Evolutionary conservation across 2,888 invertebrate species (phyloP), one percentile per base, ranked within the genome.

Genomic region (Slavum lentiscoides): DNA sequence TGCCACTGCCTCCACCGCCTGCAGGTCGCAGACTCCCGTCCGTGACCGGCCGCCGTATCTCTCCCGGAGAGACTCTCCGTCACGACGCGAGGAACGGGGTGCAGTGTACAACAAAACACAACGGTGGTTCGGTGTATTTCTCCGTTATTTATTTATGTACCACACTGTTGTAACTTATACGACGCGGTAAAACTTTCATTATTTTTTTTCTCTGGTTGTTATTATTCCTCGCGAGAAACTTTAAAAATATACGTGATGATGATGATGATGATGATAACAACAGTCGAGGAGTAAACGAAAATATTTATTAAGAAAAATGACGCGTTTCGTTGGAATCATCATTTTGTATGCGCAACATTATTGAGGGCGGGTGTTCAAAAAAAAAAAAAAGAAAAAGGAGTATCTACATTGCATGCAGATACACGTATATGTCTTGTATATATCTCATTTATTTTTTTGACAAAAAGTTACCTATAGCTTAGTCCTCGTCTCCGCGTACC

Each of bases 221-320:
- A 49, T 49, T 49, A 30, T 23, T 43, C 13, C 30, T 30, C 30
- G 30, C 17, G 53, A 5, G 11, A 55, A 64, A 80, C 80, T 80
- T 64, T 72, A 53, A 17, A 39, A 72, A 66, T 72, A 64, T 72
- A 72, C 80, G 72, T 72, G 80, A 72, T 30, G 80, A 66, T 80
- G 70, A 80, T 80, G 70, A 80, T 80, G 72, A 66, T 43, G 39
- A 62, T 23, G 23, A 43, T 13, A 11, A 3, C 19, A 21, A 43
- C 17, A 11, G 19, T 1, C 37, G 53, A 62, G 49, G 8, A n/a
- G 30, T n/a, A 62, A 4, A 2, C 2, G 5, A 49, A 61, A 73
- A 61, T 17, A 19, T 49, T 59, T 49, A 7, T 23, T 21, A 75
- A 75, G 72, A 64, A 4, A 70, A 80, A 69, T 77, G 19, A 23